Conservation (phyloP, 2,888 invertebrate genomes). For the Ophion slaviceki region DNA sequence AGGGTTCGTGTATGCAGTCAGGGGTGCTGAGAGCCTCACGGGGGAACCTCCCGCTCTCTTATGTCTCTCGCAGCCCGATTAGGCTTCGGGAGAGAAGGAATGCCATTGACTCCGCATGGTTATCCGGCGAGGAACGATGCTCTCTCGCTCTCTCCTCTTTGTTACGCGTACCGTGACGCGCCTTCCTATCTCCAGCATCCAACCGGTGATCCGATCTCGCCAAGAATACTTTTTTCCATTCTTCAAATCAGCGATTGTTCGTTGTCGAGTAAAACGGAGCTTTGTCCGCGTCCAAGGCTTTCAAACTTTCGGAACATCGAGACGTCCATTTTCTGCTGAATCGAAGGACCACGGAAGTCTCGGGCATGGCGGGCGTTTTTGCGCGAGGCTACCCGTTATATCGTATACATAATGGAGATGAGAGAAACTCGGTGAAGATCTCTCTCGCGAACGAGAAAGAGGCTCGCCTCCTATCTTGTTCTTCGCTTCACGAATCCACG, state of each 20-base stretch:
- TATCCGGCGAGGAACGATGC: conserved; percentile 77
- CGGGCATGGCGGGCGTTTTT: background rate
- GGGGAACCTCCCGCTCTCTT: conserved; percentile 41
- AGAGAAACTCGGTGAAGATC: conserved; percentile 23
- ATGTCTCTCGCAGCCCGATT: conserved; percentile 48
- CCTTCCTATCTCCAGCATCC: conserved; percentile 51
- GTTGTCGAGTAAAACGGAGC: background rate
- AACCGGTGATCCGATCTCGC: conserved; percentile 70
- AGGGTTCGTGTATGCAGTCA: background rate
- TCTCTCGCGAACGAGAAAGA: conserved; percentile 9
- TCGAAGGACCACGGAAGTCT: background rate
- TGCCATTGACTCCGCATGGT: conserved; percentile 78
- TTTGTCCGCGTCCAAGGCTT: background rate
- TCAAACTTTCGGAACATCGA: background rate
- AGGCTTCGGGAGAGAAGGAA: conserved; percentile 73
- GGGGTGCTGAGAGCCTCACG: conserved; percentile 28
- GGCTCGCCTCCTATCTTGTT: conserved; percentile 55
- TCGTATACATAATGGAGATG: conserved; percentile 11
- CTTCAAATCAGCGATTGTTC: background rate
- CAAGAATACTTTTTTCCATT: conserved; percentile 2
- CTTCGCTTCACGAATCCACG: conserved; percentile 60
- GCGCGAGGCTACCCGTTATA: conserved; percentile 26
- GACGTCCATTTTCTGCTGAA: background rate
- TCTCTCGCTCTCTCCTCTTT: conserved; percentile 68
- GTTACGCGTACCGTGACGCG: conserved; percentile 21